These are phyloP conservation scores for Sclerurus mexicanus DNA, from an alignment of 2,113 vertebrate genomes.

Conservation along the genomic window DNA sequence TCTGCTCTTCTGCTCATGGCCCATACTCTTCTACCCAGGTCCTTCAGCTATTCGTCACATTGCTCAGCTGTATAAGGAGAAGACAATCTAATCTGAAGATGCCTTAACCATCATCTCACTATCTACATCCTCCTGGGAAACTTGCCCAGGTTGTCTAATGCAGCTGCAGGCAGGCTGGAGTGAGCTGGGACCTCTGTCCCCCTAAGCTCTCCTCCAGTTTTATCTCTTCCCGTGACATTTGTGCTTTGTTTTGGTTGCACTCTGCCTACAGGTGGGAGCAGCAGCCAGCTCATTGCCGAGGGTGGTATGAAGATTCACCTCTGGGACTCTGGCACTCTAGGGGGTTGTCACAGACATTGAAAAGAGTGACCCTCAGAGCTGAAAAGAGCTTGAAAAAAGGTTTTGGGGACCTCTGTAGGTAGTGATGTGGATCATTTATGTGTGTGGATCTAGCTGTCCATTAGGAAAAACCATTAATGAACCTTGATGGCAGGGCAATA, in stretches of 20 bases:
- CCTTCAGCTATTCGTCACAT: neutral
- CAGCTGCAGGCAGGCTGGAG: neutral
- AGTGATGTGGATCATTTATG: neutral
- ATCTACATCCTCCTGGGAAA: neutral
- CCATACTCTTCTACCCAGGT: neutral
- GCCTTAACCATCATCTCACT: neutral
- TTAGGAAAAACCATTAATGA: neutral
- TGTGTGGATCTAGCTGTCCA: neutral
- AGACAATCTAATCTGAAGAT: neutral
- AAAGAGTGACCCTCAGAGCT: neutral
- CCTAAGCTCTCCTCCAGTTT: neutral
- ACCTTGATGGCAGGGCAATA: neutral
- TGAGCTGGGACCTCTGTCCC: rapidly evolving
- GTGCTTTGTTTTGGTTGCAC: neutral
- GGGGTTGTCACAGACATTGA: rapidly evolving
- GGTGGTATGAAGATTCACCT: neutral
- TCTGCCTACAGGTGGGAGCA: neutral
- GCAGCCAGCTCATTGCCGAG: neutral
- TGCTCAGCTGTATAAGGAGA: neutral
- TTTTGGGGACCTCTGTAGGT: neutral
- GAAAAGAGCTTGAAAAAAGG: neutral
- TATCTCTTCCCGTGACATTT: rapidly evolving
- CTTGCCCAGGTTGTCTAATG: neutral
- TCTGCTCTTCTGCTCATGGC: neutral
- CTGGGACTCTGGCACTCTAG: rapidly evolving